A percentile compares a stretch with the other conserved stretches of the same genome.
Evolutionary conservation across 2,888 invertebrate genomes (phyloP).

Genomic region (Orchesella flavescens): DNA sequence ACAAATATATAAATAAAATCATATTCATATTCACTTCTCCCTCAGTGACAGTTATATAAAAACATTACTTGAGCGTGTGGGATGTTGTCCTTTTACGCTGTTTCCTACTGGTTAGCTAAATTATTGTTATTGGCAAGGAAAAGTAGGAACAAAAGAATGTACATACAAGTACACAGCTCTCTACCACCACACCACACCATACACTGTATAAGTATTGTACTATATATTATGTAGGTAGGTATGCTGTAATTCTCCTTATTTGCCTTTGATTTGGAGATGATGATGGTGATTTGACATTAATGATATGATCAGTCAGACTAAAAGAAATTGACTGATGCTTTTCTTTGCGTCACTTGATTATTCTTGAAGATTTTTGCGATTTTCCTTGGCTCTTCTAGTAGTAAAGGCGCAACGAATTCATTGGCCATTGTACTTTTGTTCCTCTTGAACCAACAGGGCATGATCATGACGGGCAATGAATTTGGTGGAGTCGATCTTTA

Average conservation of each 20-base stretch:
- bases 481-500: slow-evolving; percentile 60
- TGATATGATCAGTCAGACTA: slow-evolving; percentile 59
- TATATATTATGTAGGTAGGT: no score
- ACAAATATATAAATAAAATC: no score
- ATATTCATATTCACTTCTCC: no score
- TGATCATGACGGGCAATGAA: slow-evolving; percentile 25
- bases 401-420: slow-evolving; percentile 46
- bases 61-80: no score
- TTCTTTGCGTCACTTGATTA: slow-evolving; percentile 23
- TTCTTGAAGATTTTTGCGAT: slow-evolving; percentile 1
- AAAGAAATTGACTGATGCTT: slow-evolving; percentile 13
- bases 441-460: slow-evolving; percentile 5
- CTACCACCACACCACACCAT: no score
- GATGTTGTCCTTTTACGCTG: background rate
- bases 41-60: no score
- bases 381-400: background rate
- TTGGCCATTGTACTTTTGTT: slow-evolving; percentile 51
- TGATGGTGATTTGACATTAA: slow-evolving; percentile 50
- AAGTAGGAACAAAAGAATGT: background rate
- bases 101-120: slow-evolving; percentile 1
- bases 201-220: no score
- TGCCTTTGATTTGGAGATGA: slow-evolving; percentile 27
- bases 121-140: background rate
- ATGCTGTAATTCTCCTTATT: slow-evolving; percentile 23
- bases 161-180: no score